Conservation (phyloP, 2,113 vertebrate genomes). For the Rhinolophus sinicus region DNA sequence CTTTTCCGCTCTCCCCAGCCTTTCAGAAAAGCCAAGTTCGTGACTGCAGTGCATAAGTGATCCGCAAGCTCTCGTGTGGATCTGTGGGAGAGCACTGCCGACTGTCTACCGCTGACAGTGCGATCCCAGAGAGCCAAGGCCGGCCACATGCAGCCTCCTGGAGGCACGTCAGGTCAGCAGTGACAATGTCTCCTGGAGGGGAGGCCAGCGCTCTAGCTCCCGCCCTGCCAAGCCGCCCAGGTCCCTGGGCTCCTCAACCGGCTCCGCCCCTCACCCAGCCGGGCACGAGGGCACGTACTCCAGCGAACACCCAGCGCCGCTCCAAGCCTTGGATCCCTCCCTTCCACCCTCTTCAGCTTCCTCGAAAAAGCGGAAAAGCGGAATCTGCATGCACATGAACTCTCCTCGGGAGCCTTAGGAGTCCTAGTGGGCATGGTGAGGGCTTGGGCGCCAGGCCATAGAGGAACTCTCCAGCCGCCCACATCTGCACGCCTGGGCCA, state of each 20-base stretch:
- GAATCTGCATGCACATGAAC: conserved; percentile 70
- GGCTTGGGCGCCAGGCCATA: conserved; percentile 42
- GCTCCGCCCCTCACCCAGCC: conserved; percentile 27
- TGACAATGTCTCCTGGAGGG: neutral
- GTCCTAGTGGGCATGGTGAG: conserved; percentile 71
- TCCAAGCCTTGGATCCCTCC: conserved; percentile 46
- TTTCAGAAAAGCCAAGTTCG: conserved; percentile 23
- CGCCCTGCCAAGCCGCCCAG: neutral
- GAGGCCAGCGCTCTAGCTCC: neutral
- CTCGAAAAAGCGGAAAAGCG: conserved; percentile 77
- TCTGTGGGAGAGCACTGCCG: neutral
- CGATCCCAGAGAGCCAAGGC: neutral
- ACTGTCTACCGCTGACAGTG: neutral
- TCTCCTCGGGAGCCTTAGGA: conserved; percentile 39
- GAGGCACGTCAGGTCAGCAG: conserved; percentile 1
- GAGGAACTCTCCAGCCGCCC: conserved; percentile 44
- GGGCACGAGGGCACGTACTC: neutral
- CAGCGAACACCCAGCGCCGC: neutral
- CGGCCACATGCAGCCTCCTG: neutral
- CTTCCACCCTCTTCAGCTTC: conserved; percentile 65
- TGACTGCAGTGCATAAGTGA: neutral
- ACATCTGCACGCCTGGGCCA: conserved; percentile 54
- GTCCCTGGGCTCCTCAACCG: neutral
- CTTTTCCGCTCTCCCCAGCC: neutral
- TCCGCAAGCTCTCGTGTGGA: neutral